These are phyloP conservation scores for Drosophila arizonae DNA, from an alignment of 1,140 invertebrate species.

Conservation along the genomic window DNA sequence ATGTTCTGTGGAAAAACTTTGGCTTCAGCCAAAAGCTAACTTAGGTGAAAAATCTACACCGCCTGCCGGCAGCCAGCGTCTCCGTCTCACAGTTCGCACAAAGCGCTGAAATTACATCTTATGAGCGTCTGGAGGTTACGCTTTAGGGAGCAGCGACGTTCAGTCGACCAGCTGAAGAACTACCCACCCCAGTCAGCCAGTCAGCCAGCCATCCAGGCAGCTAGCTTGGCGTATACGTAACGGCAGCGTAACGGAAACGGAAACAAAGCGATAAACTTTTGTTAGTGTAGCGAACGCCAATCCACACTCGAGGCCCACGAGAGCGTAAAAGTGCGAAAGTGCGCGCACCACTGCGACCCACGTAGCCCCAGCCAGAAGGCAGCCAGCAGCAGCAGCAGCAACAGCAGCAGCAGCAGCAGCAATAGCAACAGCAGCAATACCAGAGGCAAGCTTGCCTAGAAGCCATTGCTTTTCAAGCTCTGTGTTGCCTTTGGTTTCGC, in stretches of 20 bases:
- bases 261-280: constrained; percentile 80
- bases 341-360: constrained; percentile 44
- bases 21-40: constrained; percentile 27
- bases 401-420: neutral
- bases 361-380: neutral
- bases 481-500: constrained; percentile 27
- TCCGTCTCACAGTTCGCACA: constrained; percentile 16
- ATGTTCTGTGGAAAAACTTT: constrained; percentile 66
- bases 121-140: constrained; percentile 71
- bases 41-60: constrained; percentile 44
- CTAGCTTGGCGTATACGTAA: constrained; percentile 46
- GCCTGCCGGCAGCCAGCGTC: neutral
- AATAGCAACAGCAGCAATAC: constrained; percentile 1
- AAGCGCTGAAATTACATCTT: constrained; percentile 75
- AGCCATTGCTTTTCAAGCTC: constrained; percentile 26
- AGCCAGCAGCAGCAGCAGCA: neutral
- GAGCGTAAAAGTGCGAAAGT: constrained; percentile 74
- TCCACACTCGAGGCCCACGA: constrained; percentile 59
- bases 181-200: neutral
- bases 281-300: constrained; percentile 64
- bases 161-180: too few species aligned
- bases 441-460: constrained; percentile 14
- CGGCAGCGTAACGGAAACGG: constrained; percentile 69
- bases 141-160: constrained; percentile 36
- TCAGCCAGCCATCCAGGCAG: neutral